Evolutionary conservation across 2,113 vertebrate species (phyloP), one percentile per base, ranked within the genome.

Genomic region (Seriola rivoliana): DNA sequence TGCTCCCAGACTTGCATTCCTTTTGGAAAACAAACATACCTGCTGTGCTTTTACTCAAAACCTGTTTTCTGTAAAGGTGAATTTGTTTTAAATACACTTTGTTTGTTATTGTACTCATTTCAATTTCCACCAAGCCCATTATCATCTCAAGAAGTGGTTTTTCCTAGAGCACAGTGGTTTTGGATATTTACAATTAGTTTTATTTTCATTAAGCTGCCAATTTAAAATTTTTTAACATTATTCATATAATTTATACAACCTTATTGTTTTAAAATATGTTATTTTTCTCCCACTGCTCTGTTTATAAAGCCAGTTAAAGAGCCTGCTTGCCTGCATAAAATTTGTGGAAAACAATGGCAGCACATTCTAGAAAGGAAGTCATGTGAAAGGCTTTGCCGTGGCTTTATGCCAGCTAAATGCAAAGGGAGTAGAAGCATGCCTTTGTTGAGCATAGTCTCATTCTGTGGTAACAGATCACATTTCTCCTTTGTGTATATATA

Each of bases 331-430:
- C 21, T 75, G 42, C 29, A 34, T 50, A 59, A 32, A 29, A 69
- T 70, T 78, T 32, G 29, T 68, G 14, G 32, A 64, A 75, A 74
- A 80, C 78, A 85, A 57, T 67, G 44, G 32, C 19, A 50, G 13
- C 46, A 19, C 63, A 64, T 75, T 81, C 55, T 79, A 48, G 73
- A 78, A 65, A 44, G 54, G 10, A 59, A 70, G 17, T 21, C 78
- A 58, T 59, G 69, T 91, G 76, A 72, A 79, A 81, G 71, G 58
- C 54, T 79, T 85, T 68, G 44, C 10, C 6, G 1, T 70, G 77
- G 46, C 58, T 73, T 4, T 17, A 60, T 48, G 46, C 42, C 57
- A 77, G 66, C 60, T 25, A n/a, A 77, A 87, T 72, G 69, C 63
- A 80, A 71, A 87, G 42, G 19, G 11, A 68, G 1, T 16, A 13